Base-by-base conservation (phyloP, 92 coral and sea anemone genomes). In the Heteractis magnifica region DNA sequence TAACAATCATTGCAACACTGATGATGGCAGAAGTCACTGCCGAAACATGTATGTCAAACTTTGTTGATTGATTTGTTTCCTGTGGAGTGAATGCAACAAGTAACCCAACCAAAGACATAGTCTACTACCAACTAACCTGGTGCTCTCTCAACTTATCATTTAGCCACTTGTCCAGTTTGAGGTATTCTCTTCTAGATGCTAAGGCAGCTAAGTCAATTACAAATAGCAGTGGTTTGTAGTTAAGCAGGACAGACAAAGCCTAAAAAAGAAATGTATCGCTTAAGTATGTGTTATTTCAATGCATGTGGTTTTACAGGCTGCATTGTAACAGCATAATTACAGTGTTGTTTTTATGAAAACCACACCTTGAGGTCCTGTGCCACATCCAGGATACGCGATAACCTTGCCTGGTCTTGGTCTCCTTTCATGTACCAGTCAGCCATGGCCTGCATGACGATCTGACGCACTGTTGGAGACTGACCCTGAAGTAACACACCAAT, bases 371-470 rank as follows among this genome's bases (percentile, higher is more conserved):
- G 90, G 49, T 68, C 73, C 0, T 68, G 73, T 26, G 73, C 73
- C 49, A 68, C 99, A 78, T 97, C 99, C 74, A 97, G 81, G 73
- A 97, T 97, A 13, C 99, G 92, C 1, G 99, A 97, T 16, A 97
- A 71, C 59, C 98, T 93, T 18, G 89, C 89, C 81, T 94, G 98
- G 80, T 95, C 99, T 91, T 89, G 89, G 41, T 94, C 98, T 15
- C 99, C 99, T 62, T 89, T 97, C 79, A 88, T 72, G 76, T 97
- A 97, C 99, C 99, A 97, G 78, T 97, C 99, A n/a, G 98, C 99
- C 99, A 97, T 97, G 7, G 99, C 91, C 76, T 97, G 97, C 95
- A 97, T 97, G n/a, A 94, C 93, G 20, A 97, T 92, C 73, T 94
- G 99, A n/a, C 99, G 98, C 79, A 97, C 93, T 59, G 99, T 89